Evolutionary conservation across 2,113 vertebrate genomes (phyloP).

Genomic region (Heliornis fulica): DNA sequence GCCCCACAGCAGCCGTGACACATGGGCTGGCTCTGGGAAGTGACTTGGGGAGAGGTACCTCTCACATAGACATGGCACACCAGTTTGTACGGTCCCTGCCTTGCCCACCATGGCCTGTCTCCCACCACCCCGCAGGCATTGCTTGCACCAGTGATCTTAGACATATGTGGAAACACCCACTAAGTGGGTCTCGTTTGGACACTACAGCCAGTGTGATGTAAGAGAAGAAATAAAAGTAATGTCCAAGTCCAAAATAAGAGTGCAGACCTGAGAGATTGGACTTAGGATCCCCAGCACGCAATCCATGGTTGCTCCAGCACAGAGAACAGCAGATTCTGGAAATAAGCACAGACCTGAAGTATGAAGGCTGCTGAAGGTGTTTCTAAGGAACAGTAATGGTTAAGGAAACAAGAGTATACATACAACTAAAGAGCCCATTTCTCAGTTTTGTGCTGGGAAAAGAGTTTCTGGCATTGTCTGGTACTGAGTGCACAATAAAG

Average conservation of each 20-base stretch:
- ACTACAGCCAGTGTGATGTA: fast-evolving
- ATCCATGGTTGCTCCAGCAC: neutral
- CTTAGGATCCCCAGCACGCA: neutral
- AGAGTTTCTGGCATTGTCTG: neutral
- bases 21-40: fast-evolving
- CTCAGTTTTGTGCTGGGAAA: neutral
- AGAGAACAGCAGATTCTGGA: neutral
- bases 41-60: fast-evolving
- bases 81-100: fast-evolving
- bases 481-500: neutral
- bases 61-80: fast-evolving
- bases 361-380: neutral
- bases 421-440: neutral
- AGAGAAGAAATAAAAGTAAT: neutral
- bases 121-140: fast-evolving
- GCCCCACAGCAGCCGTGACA: fast-evolving
- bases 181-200: fast-evolving
- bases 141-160: neutral
- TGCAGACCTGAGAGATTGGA: neutral
- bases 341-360: neutral
- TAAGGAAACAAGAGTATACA: neutral
- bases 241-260: neutral
- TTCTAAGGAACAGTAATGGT: neutral
- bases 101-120: neutral
- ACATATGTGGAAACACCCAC: fast-evolving